Conservation (phyloP, 2,797 vertebrate species). For the Sebastes vulpes region DNA sequence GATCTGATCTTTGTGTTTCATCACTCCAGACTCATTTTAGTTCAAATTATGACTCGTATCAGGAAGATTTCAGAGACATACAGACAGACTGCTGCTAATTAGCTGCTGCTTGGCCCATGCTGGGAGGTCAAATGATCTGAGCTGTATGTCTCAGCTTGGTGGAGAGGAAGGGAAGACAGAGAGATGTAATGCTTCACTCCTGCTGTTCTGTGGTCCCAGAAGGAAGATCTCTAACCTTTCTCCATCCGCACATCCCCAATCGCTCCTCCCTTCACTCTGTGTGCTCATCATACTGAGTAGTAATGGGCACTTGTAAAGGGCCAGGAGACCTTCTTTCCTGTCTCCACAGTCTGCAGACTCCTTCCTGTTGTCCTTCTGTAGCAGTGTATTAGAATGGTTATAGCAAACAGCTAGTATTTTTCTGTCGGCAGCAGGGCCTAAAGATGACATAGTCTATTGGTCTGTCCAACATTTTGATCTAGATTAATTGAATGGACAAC, state of each 20-base stretch:
- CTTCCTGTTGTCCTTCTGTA: constrained; percentile 4
- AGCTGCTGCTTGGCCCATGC: constrained; percentile 30
- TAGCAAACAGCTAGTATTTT: neutral
- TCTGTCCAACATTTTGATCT: neutral
- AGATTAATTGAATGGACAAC: neutral
- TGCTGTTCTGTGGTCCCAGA: constrained; percentile 58
- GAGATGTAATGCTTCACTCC: constrained; percentile 25
- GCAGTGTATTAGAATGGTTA: neutral
- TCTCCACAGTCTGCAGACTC: neutral
- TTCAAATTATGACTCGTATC: neutral
- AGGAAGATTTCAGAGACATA: neutral
- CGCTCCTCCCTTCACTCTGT: constrained; percentile 28
- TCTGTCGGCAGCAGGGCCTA: neutral
- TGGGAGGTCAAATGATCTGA: constrained; percentile 84
- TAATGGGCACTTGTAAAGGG: constrained; percentile 56
- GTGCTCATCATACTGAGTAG: constrained; percentile 75
- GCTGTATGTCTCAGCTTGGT: constrained; percentile 12
- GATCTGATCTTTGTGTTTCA: neutral
- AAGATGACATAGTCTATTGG: neutral
- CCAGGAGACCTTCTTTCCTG: constrained; percentile 7
- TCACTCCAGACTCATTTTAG: neutral
- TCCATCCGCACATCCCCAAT: constrained; percentile 58
- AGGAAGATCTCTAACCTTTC: constrained; percentile 79
- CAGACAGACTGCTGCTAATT: constrained; percentile 35
- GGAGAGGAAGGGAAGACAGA: constrained; percentile 7